Evolutionary conservation across 2,888 invertebrate species (phyloP), one percentile per base, ranked within the genome.

Genomic region (Seira ritae): DNA sequence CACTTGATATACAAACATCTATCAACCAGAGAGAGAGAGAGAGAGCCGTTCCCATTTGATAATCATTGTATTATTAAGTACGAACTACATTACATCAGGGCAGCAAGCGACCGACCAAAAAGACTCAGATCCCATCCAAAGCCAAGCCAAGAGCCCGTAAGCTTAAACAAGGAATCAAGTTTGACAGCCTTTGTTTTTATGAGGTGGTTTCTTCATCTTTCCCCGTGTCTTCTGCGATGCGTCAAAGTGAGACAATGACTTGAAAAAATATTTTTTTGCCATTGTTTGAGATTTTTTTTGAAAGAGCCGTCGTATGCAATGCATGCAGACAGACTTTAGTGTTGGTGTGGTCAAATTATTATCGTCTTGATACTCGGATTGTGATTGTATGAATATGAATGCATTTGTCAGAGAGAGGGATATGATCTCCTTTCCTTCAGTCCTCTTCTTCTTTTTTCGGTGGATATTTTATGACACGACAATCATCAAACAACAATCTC

Each of bases 111-210:
- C 50, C 17, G 62, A 31, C 31, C 2, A 31, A n/a, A n/a, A n/a
- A n/a, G n/a, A n/a, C n/a, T n/a, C n/a, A n/a, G n/a, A n/a, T n/a
- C n/a, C n/a, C n/a, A n/a, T n/a, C n/a, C n/a, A n/a, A n/a, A n/a
- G n/a, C n/a, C 31, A 2, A 31, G 31, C 31, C 8, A 31, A 31
- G 8, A 74, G 46, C 55, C 80, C 80, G 74, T 74, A 69, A 80
- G 80, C 73, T 55, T 55, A 55, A 68, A 74, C 67, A 23, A 71
- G 68, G 80, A 85, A 85, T 82, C 85, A 85, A 82, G 85, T 85
- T 85, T 85, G 85, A 85, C 85, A 85, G 85, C 79, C 70, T 82
- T 85, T 82, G 76, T 76, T 82, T 55, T 82, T 82, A 82, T 77
- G 82, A 82, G 82, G 81, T 81, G 81, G 81, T 81, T 81, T 80